phyloP scores from a whole-genome alignment of 2,113 vertebrate genomes.

The Boulengeromyrus knoepffleri region DNA sequence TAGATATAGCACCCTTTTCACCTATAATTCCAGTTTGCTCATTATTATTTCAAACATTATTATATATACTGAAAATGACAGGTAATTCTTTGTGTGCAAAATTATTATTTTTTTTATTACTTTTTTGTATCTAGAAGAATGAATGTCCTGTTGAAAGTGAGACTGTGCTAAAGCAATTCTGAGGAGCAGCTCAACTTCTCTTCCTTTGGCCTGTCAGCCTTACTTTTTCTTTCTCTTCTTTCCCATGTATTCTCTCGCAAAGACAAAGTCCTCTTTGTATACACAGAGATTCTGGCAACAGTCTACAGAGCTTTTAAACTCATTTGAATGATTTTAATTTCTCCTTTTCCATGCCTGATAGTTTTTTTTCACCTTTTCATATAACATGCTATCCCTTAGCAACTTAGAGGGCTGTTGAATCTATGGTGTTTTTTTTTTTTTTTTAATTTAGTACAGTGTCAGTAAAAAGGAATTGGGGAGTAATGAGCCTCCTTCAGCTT shows the following conservation, averaged over 20 bases:
- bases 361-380: constrained; percentile 42
- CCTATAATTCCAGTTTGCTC: neutral
- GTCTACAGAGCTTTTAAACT: constrained; percentile 56
- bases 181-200: constrained; percentile 47
- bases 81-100: neutral
- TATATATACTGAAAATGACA: neutral
- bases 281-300: constrained; percentile 54
- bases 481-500: constrained; percentile 25
- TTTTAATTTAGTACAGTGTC: neutral
- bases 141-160: constrained; percentile 50
- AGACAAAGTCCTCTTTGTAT: constrained; percentile 65
- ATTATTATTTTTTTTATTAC: neutral
- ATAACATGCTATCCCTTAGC: constrained; percentile 14
- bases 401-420: constrained; percentile 6
- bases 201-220: constrained; percentile 50
- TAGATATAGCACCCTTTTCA: neutral
- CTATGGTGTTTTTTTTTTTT: neutral
- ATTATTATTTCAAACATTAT: neutral
- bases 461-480: neutral
- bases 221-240: constrained; percentile 46
- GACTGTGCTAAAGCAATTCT: constrained; percentile 46
- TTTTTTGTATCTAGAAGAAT: neutral
- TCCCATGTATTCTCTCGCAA: constrained; percentile 58
- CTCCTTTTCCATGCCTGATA: constrained; percentile 48
- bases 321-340: constrained; percentile 63